Percentiles rank a stretch among this genome's conserved stretches.
Evolutionary conservation across 2,888 invertebrate genomes (phyloP).

Genomic region (Catocala sponsa): DNA sequence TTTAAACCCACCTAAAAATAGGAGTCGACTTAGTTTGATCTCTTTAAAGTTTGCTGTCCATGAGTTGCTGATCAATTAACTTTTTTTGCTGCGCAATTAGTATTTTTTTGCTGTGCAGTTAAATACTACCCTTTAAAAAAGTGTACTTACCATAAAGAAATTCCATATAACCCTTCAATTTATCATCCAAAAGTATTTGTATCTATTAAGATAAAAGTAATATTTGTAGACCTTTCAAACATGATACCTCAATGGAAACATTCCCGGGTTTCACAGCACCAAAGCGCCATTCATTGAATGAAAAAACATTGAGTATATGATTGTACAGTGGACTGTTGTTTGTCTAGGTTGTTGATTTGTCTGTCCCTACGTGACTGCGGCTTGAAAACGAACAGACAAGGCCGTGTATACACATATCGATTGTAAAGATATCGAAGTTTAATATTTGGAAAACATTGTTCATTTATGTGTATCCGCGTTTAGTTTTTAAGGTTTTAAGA

Average conservation of each 20-base stretch:
- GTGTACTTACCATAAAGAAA: no score
- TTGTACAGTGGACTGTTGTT: slow-evolving; percentile 9
- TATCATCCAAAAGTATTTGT: no score
- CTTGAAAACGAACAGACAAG: slow-evolving; percentile 2
- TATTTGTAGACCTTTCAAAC: not conserved
- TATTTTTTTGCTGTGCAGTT: no score
- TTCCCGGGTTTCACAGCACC: slow-evolving; percentile 2
- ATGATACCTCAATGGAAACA: not conserved
- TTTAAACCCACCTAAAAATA: no score
- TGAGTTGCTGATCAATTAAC: no score
- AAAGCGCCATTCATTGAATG: not conserved
- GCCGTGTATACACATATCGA: slow-evolving; percentile 8
- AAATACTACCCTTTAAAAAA: no score
- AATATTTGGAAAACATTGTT: slow-evolving; percentile 19
- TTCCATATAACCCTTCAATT: no score
- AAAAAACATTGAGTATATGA: not conserved
- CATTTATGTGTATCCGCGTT: slow-evolving; percentile 4
- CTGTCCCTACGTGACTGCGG: slow-evolving; percentile 22
- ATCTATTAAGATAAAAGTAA: not conserved
- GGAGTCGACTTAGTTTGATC: no score
- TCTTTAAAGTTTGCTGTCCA: no score
- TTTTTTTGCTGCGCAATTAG: no score
- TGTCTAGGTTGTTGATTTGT: slow-evolving; percentile 23
- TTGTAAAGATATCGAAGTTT: slow-evolving; percentile 14
- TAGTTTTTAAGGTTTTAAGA: not conserved